These are phyloP conservation scores for Drosophila sulfurigaster DNA, from an alignment of 1,140 invertebrate species.

Conservation along the genomic window DNA sequence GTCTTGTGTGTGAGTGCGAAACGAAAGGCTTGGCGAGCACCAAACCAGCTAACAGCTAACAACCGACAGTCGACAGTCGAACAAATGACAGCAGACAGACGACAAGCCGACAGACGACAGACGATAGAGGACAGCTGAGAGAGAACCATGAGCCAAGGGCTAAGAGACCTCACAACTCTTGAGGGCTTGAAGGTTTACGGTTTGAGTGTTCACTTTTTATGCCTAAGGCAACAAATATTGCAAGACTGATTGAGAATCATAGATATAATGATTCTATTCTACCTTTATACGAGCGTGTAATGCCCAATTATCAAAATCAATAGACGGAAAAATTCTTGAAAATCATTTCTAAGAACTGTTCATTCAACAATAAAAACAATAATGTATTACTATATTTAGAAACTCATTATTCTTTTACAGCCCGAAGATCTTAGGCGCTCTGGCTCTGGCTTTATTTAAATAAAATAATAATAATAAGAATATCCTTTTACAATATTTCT, in stretches of 20 bases:
- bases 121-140: conserved; percentile 10
- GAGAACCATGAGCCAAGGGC: conserved; percentile 33
- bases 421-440: too few species aligned
- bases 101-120: background rate
- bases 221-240: background rate
- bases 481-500: too few species aligned
- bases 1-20: conserved; percentile 40
- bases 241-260: background rate
- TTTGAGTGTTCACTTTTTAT: conserved; percentile 14
- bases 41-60: conserved; percentile 16
- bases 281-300: too few species aligned
- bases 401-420: too few species aligned
- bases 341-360: too few species aligned
- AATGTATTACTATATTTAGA: too few species aligned
- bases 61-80: conserved; percentile 1
- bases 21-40: conserved; percentile 52
- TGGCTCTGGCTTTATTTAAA: too few species aligned
- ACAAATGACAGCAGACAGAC: background rate
- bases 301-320: too few species aligned
- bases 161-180: conserved; percentile 22
- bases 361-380: too few species aligned
- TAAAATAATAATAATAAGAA: too few species aligned
- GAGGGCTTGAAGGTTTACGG: conserved; percentile 15
- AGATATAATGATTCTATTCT: background rate
- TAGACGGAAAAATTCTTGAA: too few species aligned